Percentiles rank a stretch among this genome's conserved stretches.
Conservation (phyloP, 1,140 invertebrate species). For the Sitophilus oryzae region DNA sequence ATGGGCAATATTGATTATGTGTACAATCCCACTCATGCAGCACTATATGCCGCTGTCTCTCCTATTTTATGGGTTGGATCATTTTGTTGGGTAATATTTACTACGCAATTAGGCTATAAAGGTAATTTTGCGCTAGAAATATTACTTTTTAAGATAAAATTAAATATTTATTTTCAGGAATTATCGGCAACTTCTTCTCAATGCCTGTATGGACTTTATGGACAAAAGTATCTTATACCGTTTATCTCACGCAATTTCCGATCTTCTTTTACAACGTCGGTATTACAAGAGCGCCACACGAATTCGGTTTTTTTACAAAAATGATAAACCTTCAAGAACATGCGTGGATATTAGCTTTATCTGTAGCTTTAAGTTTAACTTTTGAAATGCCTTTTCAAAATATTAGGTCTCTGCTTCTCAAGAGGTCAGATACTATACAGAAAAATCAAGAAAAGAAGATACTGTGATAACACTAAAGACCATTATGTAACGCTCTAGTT, state of each 20-base stretch:
- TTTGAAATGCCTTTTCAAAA: conserved; percentile 42
- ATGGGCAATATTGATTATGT: conserved; percentile 62
- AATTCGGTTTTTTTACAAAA: conserved; percentile 39
- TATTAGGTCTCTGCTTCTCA: conserved; percentile 21
- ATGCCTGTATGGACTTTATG: conserved; percentile 44
- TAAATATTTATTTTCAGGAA: conserved; percentile 36
- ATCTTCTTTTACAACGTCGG: conserved; percentile 56
- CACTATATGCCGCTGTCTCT: conserved; percentile 63
- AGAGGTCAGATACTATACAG: conserved; percentile 1
- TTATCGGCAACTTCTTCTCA: conserved; percentile 44
- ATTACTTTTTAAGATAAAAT: not conserved
- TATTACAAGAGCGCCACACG: conserved; percentile 45
- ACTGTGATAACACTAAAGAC: not conserved
- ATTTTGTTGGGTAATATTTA: conserved; percentile 53
- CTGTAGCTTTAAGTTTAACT: conserved; percentile 32
- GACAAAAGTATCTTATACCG: conserved; percentile 51
- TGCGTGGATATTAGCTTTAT: conserved; percentile 30
- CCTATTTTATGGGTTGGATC: conserved; percentile 64
- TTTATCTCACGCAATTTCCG: conserved; percentile 55
- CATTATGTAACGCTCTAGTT: too few species aligned
- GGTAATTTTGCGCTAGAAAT: conserved; percentile 17
- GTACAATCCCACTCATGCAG: conserved; percentile 60
- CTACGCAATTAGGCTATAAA: conserved; percentile 27
- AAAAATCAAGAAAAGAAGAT: conserved; percentile 6
- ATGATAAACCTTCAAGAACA: conserved; percentile 32